Evolutionary conservation across 1,140 invertebrate genomes (phyloP).

Genomic region (Tyrophagus putrescentiae): DNA sequence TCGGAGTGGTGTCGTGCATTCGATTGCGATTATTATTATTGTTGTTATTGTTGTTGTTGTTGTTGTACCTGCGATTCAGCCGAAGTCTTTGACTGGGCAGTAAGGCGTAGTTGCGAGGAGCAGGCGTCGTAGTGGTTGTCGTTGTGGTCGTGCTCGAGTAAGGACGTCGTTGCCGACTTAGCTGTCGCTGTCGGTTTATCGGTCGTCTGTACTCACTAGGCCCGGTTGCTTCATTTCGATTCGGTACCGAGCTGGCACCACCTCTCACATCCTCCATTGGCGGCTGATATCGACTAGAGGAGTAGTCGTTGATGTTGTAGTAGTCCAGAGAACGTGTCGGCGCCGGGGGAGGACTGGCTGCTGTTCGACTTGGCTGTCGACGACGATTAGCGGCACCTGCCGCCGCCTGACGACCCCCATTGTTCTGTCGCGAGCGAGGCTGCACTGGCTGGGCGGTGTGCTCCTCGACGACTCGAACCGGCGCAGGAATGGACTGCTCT

Average conservation of each 20-base stretch:
- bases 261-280: neutral
- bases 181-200: neutral
- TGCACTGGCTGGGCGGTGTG: neutral
- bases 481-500: no score
- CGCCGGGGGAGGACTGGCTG: neutral
- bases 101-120: neutral
- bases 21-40: slow-evolving; percentile 7
- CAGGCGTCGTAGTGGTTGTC: slow-evolving; percentile 14
- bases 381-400: neutral
- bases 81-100: slow-evolving; percentile 15
- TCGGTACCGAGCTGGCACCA: neutral
- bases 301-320: neutral
- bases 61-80: slow-evolving; percentile 15
- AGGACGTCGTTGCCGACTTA: neutral
- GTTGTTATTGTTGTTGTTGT: no score
- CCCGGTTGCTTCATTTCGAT: neutral
- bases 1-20: neutral
- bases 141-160: neutral
- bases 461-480: neutral
- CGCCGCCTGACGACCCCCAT: neutral
- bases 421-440: neutral
- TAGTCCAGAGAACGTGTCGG: neutral
- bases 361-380: neutral
- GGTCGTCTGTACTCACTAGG: neutral
- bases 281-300: neutral